These are phyloP conservation scores for Phaenicophaeus curvirostris DNA, from an alignment of 2,797 vertebrate genomes.

Conservation along the genomic window DNA sequence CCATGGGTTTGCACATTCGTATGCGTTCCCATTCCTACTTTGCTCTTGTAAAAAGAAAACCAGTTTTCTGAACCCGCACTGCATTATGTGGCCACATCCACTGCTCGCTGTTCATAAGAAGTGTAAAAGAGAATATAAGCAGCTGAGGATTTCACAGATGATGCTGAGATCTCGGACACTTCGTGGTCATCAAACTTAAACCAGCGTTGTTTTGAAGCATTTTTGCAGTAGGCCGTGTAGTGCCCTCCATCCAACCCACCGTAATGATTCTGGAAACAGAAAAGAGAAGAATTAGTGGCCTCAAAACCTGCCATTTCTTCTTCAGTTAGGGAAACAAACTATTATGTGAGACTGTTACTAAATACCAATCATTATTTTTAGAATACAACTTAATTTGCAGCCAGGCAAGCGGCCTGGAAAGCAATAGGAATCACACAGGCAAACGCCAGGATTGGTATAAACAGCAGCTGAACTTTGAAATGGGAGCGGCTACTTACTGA, in stretches of 20 bases:
- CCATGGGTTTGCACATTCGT: neutral
- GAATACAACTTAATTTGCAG: neutral
- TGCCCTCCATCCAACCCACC: constrained; percentile 96
- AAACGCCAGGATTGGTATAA: neutral
- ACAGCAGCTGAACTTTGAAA: neutral
- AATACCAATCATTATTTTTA: neutral
- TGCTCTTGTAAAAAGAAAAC: constrained; percentile 21
- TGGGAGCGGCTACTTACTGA: constrained; percentile 85
- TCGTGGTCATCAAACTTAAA: constrained; percentile 98
- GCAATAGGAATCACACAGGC: neutral
- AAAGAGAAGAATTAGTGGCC: neutral
- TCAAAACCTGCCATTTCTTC: neutral
- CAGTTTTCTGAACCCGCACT: neutral
- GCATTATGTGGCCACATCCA: constrained; percentile 70
- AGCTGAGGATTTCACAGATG: constrained; percentile 93
- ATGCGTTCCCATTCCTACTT: constrained; percentile 32
- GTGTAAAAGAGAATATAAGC: constrained; percentile 98
- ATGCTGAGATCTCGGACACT: constrained; percentile 90
- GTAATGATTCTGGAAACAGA: constrained; percentile 89
- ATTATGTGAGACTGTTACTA: neutral
- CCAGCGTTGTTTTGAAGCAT: constrained; percentile 88
- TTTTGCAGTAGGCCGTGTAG: constrained; percentile 97
- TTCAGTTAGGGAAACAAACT: neutral
- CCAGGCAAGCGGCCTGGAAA: neutral
- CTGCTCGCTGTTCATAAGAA: constrained; percentile 81